Base-by-base conservation (phyloP, 2,797 vertebrate genomes). In the Pseudotriccus pelzelni region DNA sequence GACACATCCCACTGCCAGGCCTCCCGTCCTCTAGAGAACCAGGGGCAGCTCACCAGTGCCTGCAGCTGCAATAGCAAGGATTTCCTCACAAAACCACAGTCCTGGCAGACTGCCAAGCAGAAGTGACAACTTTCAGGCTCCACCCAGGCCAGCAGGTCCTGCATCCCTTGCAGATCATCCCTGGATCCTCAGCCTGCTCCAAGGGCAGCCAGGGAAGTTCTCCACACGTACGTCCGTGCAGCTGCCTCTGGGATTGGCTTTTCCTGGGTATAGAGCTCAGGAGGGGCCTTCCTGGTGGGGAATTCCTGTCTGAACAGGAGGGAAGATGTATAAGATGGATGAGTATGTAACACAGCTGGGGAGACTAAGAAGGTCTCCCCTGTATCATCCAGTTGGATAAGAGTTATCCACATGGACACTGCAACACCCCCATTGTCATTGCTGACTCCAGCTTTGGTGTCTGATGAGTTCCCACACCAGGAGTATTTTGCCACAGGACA, bases 1-100 rank as follows among this genome's bases (percentile, higher is more conserved):
- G 1, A 34, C 27, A 44, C 41, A n/a, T 3, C 16, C 6, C 11
- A 47, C 75, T 25, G 19, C 55, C 41, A 32, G 74, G 27, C 27
- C 46, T 43, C 53, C 36, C 68, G 12, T 32, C 12, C 39, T 43
- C 60, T 30, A 24, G 23, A 56, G 53, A 25, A 43, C 23, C 21
- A 22, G 14, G 28, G 1, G 1, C 21, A 3, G 32, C 15, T 32
- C 25, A 4, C 28, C 52, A 27, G 23, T 2, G 20, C 0, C 1
- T 9, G 14, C 66, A 43, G 59, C 64, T 55, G 52, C 32, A 44
- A 5, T 2, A 70, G 56, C 1, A 21, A 25, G 41, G 14, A 32
- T n/a, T 62, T 43, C 49, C 39, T 72, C 64, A n/a, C 24, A n/a
- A 43, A 55, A 19, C 36, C 16, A 24, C 5, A 3, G 50, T 34